Evolutionary conservation across 1,140 invertebrate species (phyloP).

Genomic region (Nasonia longicornis): DNA sequence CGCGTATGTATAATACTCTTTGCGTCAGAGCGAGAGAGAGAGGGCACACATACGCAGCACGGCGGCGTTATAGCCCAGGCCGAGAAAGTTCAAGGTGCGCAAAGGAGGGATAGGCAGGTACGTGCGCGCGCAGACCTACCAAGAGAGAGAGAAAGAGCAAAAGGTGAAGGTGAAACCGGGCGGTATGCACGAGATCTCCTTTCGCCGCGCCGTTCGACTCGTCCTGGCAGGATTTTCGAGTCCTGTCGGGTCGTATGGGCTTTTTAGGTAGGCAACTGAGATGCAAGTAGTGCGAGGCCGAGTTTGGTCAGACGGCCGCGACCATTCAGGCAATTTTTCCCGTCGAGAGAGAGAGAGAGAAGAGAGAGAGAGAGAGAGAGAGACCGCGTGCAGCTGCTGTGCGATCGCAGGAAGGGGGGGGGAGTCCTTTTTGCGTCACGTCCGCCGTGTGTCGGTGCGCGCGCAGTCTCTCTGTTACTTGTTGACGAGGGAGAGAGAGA

Average conservation of each 20-base stretch:
- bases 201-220: not conserved
- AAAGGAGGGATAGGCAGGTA: not conserved
- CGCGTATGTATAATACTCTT: not conserved
- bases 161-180: conserved; percentile 45
- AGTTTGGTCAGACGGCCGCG: not conserved
- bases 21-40: not conserved
- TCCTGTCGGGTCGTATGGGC: not conserved
- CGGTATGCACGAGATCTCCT: not conserved
- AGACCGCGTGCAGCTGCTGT: not conserved
- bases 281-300: conserved; percentile 1
- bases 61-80: not conserved
- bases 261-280: not conserved
- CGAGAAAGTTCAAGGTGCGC: conserved; percentile 20
- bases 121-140: not conserved
- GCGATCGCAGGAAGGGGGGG: not conserved
- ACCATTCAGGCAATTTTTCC: not conserved
- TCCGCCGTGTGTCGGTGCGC: conserved; percentile 23
- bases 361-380: too few relatives aligned
- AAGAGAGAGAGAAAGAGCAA: conserved; percentile 7
- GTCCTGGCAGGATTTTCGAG: not conserved
- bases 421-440: conserved; percentile 37
- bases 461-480: conserved; percentile 20
- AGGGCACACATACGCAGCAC: not conserved
- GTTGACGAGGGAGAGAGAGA: conserved; percentile 33
- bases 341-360: not conserved